Evolutionary conservation across 2,888 invertebrate genomes (phyloP), one percentile per base, ranked within the genome.

Genomic region (Cephus rjabovi): DNA sequence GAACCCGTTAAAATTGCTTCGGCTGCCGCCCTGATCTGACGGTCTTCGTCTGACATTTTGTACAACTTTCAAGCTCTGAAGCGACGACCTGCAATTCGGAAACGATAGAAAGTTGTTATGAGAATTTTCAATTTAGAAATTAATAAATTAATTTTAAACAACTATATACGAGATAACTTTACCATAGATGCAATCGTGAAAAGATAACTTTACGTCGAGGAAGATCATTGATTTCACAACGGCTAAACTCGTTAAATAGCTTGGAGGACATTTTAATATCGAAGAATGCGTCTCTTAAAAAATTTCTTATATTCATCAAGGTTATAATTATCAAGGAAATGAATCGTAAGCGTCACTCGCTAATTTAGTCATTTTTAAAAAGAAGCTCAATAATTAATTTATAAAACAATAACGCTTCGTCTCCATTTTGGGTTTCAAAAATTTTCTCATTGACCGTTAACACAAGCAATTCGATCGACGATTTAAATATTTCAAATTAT

Each of bases 1-100:
- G 93, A 92, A 82, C 92, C 93, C 84, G 90, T 92, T 30, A 93
- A 91, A 75, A 93, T 90, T 1, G 93, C 92, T 84, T 94, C 93
- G 0, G 93, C 94, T 0, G 93, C 93, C 76, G 92, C 92, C 76
- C 93, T 91, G 68, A 93, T 92, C 86, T 92, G 92, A 34, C 88
- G 86, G 73, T 89, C 88, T 77, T 89, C 88, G 70, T 88, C 87
- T 34, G 86, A 85, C 89, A 90, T 88, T 56, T 31, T 33, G 33
- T 23, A 56, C 56, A 56, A 56, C 23, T 56, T 56, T 56, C 9
- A 15, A 23, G 56, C 31, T 31, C 71, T 0, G 71, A 31, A 71
- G 6, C 71, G 71, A 71, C 31, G 31, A 30, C 33, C 71, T 71
- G 15, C 15, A 33, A 15, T 71, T 15, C 1, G 12, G 1, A 71